Percentiles rank a stretch among this genome's conserved stretches.
Evolutionary conservation across 1,140 invertebrate genomes (phyloP).

Genomic region (Magallana angulata): DNA sequence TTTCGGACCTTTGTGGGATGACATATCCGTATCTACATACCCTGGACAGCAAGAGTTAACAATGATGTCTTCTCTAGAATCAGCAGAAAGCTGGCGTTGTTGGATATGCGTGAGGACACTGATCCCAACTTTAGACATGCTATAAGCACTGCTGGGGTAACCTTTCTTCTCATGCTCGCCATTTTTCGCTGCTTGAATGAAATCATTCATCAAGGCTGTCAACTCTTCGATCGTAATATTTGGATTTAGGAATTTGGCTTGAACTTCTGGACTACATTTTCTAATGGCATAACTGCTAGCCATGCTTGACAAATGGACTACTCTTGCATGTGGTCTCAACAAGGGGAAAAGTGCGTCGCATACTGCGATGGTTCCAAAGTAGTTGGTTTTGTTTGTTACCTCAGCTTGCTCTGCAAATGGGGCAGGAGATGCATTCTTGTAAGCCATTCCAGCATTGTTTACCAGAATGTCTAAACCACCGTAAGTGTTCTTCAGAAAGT

Average conservation of each 20-base stretch:
- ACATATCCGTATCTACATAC: slow-evolving; percentile 88
- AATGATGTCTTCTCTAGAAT: slow-evolving; percentile 82
- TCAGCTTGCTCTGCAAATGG: slow-evolving; percentile 85
- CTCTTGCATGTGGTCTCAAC: slow-evolving; percentile 84
- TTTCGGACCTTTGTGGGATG: slow-evolving; percentile 84
- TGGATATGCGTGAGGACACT: slow-evolving; percentile 84
- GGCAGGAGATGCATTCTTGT: slow-evolving; percentile 82
- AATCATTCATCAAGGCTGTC: not conserved
- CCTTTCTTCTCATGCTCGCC: slow-evolving; percentile 81
- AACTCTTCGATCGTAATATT: slow-evolving; percentile 78
- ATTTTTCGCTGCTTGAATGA: slow-evolving; percentile 78
- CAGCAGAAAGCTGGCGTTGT: slow-evolving; percentile 82
- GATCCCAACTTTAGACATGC: slow-evolving; percentile 85
- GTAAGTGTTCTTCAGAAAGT: slow-evolving; percentile 84
- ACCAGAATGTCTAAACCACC: slow-evolving; percentile 89
- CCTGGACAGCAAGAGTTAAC: slow-evolving; percentile 83
- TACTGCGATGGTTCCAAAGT: slow-evolving; percentile 84
- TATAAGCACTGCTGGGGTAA: slow-evolving; percentile 84
- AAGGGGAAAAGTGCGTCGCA: slow-evolving; percentile 86
- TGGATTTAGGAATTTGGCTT: slow-evolving; percentile 75
- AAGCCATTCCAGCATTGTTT: slow-evolving; percentile 92
- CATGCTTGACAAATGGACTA: slow-evolving; percentile 88
- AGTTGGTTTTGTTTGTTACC: slow-evolving; percentile 86
- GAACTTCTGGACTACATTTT: slow-evolving; percentile 81
- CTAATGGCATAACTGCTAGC: slow-evolving; percentile 68